phyloP scores from a whole-genome alignment of 2,888 invertebrate species.

The Andrena bicolor region DNA sequence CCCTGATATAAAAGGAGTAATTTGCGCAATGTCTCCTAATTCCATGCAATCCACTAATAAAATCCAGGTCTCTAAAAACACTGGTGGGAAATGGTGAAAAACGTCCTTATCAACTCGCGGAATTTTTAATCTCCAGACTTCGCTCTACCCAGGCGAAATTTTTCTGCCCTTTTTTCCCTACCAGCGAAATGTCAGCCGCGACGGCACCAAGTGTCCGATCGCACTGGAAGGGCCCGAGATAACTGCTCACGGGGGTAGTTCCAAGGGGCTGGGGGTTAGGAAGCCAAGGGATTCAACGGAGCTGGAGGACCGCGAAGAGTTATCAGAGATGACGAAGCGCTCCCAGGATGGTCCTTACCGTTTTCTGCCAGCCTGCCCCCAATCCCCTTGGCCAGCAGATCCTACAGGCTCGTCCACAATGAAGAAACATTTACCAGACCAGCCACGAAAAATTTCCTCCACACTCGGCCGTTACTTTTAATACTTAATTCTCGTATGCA shows the following conservation, averaged over 20 bases:
- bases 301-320: constrained; percentile 74
- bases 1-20: neutral
- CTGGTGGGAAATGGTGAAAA: constrained; percentile 36
- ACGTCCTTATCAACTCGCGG: constrained; percentile 41
- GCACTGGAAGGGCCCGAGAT: constrained; percentile 67
- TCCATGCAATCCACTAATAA: neutral
- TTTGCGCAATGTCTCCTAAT: neutral
- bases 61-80: neutral
- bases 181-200: constrained; percentile 52
- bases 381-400: constrained; percentile 36
- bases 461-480: constrained; percentile 38
- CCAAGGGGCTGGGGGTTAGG: constrained; percentile 61
- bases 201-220: constrained; percentile 60
- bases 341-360: constrained; percentile 82
- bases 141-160: constrained; percentile 3
- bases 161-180: constrained; percentile 34
- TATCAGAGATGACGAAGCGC: constrained; percentile 83
- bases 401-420: constrained; percentile 56
- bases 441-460: constrained; percentile 35
- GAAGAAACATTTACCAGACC: constrained; percentile 50
- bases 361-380: constrained; percentile 68
- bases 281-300: constrained; percentile 66
- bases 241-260: constrained; percentile 61
- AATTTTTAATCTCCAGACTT: constrained; percentile 64
- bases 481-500: constrained; percentile 1